Evolutionary conservation across 2,113 vertebrate genomes (phyloP), one percentile per base, ranked within the genome.

Genomic region (Antechinus stuartii): DNA sequence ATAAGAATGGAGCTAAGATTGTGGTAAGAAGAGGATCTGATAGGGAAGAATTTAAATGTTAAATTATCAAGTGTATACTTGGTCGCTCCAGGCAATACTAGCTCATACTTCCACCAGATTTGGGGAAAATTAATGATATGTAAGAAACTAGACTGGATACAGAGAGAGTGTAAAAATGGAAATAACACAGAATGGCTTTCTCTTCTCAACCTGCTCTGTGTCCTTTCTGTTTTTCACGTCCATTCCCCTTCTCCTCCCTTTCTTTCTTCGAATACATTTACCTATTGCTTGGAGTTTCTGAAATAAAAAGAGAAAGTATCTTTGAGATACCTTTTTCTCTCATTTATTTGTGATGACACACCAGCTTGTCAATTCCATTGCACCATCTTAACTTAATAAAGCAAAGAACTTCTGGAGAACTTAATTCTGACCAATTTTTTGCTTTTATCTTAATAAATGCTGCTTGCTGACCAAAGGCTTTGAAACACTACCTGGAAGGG

Each of bases 21-120:
- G 47, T 35, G 42, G 92, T 12, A 35, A 61, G 30, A 49, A 25
- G 30, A 24, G 52, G 50, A 49, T 23, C 49, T 84, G 19, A 54
- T 0, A 26, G 26, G 47, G 7, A 30, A 52, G 90, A 49, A 26
- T 14, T 11, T 0, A n/a, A n/a, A 47, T 0, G 1, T 89, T 56
- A 47, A 24, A 56, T 30, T 14, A 54, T 0, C 2, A 4, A 23
- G 4, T 57, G 19, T 55, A 11, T 30, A 3, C 35, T 52, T 25
- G 92, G 16, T 27, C 30, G 22, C 89, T 92, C 7, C 0, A 3
- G 57, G 90, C 90, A 47, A 23, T 0, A 0, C 50, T 47, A 47
- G 26, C 16, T 16, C 25, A 84, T 54, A 27, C 24, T 91, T 50
- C 24, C 57, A 35, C 42, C 35, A 84, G 19, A 23, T 42, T 84